Base-by-base conservation (phyloP, 1,140 invertebrate genomes). In the Drosophila ficusphila region DNA sequence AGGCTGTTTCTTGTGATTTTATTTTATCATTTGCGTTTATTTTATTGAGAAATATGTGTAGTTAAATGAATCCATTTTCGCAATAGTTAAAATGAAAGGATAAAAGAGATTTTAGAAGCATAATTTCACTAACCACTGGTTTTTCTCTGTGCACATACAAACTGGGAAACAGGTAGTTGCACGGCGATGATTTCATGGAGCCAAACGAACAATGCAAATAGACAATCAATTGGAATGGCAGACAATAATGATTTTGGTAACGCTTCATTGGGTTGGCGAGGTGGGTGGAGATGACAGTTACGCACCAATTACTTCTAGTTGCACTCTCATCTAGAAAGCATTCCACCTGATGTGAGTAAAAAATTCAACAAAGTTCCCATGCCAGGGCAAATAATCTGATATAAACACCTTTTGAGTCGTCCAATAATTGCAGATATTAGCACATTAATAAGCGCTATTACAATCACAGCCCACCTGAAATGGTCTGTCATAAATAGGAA, bases 171-270 rank as follows among this genome's bases (percentile, higher is more conserved):
- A 83, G 79, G 61, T 83, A 70, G 49, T 78, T 65, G 42, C 41
- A 64, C 2, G 36, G 11, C 12, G 38, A 85, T 82, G 62, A 79
- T 60, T 79, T 60, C 78, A 68, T 74, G 38, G 14, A 52, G 33
- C 11, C 21, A 60, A 67, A 33, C 58, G 38, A 82, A 42, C 57
- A 78, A 62, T 41, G 56, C 49, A 46, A 62, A 58, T 36, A 74
- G 51, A 41, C 38, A 79, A 70, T 48, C 64, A 70, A 83, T 54
- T 52, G 38, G 34, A 34, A 82, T 62, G 47, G 47, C 68, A 56
- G 51, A 47, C 61, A 56, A 64, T 48, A 77, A 60, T 65, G 62
- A 19, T 53, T 70, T 61, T 42, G 18, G 72, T 38, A 41, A 75
- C 58, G 79, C 78, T 70, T 69, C 61, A 78, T 52, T 70, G 53